Evolutionary conservation across 2,797 vertebrate genomes (phyloP).

Genomic region (Garrulus glandarius): DNA sequence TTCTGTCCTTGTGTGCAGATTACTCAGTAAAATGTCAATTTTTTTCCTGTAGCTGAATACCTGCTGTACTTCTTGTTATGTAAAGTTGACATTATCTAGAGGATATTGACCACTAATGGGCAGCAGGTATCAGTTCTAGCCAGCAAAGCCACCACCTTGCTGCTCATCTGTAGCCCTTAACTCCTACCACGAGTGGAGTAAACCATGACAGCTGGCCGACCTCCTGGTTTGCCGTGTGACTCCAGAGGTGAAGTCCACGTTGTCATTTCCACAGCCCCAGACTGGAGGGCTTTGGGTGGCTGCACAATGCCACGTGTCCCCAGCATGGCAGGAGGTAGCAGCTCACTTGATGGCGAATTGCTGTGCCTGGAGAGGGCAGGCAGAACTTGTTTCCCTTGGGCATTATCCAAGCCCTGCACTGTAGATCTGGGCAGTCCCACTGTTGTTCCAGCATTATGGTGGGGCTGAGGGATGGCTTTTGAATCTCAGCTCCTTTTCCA

Average conservation of each 20-base stretch:
- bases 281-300: background rate
- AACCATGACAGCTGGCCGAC: fast-evolving
- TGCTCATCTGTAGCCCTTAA: background rate
- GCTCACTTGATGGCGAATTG: fast-evolving
- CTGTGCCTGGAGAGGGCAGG: background rate
- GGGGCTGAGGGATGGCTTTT: background rate
- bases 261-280: background rate
- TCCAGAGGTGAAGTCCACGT: background rate
- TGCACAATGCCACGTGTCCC: background rate
- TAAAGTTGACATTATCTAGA: background rate
- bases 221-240: fast-evolving
- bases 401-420: background rate
- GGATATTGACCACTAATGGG: background rate
- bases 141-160: background rate
- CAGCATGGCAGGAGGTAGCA: background rate
- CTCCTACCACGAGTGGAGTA: background rate
- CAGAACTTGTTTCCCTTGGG: background rate
- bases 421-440: background rate
- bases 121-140: background rate
- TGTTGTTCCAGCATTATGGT: background rate
- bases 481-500: background rate
- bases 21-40: background rate
- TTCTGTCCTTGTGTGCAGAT: background rate
- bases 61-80: background rate
- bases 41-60: background rate